Base-by-base conservation (phyloP, 2,113 vertebrate genomes). In the Cyprinodon tularosa region DNA sequence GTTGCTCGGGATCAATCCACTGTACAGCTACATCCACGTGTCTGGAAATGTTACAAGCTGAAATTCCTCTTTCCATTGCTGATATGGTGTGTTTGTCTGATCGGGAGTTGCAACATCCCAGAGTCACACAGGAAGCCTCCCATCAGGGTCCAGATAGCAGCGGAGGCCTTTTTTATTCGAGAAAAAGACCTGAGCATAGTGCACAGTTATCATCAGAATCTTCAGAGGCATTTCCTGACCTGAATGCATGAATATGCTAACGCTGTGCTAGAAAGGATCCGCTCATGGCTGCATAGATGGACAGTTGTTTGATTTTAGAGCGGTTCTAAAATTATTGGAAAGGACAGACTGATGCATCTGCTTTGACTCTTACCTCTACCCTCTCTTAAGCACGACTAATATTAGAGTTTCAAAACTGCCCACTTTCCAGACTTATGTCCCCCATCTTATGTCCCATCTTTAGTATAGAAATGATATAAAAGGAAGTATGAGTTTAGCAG, bases 71-170 rank as follows among this genome's bases (percentile, higher is more conserved):
- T 77, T 15, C 66, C 50, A 60, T 38, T 47, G 14, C 62, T 47
- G 64, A 73, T 57, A 70, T 29, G 44, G 29, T 6, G 14, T 57
- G 82, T 62, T 68, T 76, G 42, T 76, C 42, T 68, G 72, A 84
- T 85, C 57, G 76, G 63, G 75, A 63, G 82, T 86, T 78, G 79
- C 72, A 29, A 40, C 80, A 76, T 80, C 77, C 47, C 76, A 0
- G 53, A 83, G 74, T 71, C 78, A 70, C 76, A 84, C 85, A 89
- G 88, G 86, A 91, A 91, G 64, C 50, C 76, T 75, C 78, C 78
- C 68, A 67, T 85, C 77, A 68, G 72, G 76, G 73, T n/a, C 39
- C 11, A 47, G 71, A 0, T 20, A 0, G 78, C 20, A 67, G 47
- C 65, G 59, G 82, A 72, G 37, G 63, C 47, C 45, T 67, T 77